Evolutionary conservation across 2,113 vertebrate species (phyloP), one percentile per base, ranked within the genome.

Genomic region (Eira barbara): DNA sequence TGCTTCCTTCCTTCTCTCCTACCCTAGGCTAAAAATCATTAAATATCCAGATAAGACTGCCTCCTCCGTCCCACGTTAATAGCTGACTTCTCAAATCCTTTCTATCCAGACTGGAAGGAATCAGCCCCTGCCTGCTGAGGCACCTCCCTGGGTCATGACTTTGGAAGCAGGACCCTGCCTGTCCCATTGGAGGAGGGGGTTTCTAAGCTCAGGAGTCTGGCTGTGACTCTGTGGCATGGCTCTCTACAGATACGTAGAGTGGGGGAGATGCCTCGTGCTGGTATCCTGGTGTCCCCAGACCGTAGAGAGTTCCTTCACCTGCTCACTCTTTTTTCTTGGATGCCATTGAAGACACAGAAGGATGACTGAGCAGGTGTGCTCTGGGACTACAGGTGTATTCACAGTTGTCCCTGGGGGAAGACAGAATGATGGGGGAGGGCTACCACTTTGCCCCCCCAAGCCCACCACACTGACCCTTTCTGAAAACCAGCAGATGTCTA

Each of bases 11-110:
- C 3, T 49, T 42, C 21, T 21, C 34, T 95, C 25, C 84, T 67
- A 45, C 21, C 49, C 36, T 55, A 47, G 65, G 31, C 89, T 90
- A 2, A 90, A 59, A 91, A 96, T 89, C 63, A 65, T 67, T 96
- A 91, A 90, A n/a, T 34, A 89, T 93, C 93, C 92, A 94, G 81
- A 65, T 96, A 96, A 95, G 86, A 85, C 20, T 47, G 0, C 85
- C 27, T 90, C 34, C 34, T 92, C 20, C 61, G 6, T 71, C 15
- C 18, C 49, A 87, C 9, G 2, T 0, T 0, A 57, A 55, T 42
- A 65, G 65, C 89, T n/a, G 3, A 6, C 45, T 0, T 0, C 23
- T 95, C 71, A 88, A 97, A 79, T 57, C 34, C 67, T 63, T 97
- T 97, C 45, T 88, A 93, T 86, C 84, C 52, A 89, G 52, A 94